Percentiles rank a stretch among this genome's conserved stretches.
Evolutionary conservation across 2,888 invertebrate genomes (phyloP).

Genomic region (Brachylomia viminalis): DNA sequence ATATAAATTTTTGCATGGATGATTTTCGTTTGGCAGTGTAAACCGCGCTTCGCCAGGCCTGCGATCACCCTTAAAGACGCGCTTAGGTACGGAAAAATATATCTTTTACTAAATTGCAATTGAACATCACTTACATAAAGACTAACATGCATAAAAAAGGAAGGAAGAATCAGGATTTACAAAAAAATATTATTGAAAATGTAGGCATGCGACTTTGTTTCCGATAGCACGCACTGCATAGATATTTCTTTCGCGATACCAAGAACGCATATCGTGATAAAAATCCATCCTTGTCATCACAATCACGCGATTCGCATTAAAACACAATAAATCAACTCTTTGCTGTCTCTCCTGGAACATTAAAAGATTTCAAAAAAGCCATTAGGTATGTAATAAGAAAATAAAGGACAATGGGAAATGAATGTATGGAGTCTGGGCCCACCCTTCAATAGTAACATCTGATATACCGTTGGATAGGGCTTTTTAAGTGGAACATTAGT

Average conservation of each 20-base stretch:
- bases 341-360: neutral
- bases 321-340: slow-evolving; percentile 42
- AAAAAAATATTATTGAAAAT: neutral
- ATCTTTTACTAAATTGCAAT: neutral
- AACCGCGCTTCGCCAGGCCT: too few species aligned
- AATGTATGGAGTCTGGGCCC: too few species aligned
- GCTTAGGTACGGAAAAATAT: neutral
- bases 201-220: neutral
- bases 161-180: neutral
- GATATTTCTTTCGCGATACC: neutral
- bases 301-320: slow-evolving; percentile 32
- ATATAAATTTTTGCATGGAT: neutral
- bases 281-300: neutral
- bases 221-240: neutral
- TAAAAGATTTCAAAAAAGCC: neutral
- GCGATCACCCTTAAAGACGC: too few species aligned
- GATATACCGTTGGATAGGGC: too few species aligned
- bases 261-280: slow-evolving; percentile 30
- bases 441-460: too few species aligned
- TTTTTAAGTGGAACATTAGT: too few species aligned
- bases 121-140: too few species aligned
- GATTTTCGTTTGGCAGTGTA: neutral
- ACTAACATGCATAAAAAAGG: too few species aligned
- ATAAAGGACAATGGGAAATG: too few species aligned
- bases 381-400: too few species aligned